These are phyloP conservation scores for Dione juno DNA, from an alignment of 2,888 invertebrate species.

Conservation along the genomic window DNA sequence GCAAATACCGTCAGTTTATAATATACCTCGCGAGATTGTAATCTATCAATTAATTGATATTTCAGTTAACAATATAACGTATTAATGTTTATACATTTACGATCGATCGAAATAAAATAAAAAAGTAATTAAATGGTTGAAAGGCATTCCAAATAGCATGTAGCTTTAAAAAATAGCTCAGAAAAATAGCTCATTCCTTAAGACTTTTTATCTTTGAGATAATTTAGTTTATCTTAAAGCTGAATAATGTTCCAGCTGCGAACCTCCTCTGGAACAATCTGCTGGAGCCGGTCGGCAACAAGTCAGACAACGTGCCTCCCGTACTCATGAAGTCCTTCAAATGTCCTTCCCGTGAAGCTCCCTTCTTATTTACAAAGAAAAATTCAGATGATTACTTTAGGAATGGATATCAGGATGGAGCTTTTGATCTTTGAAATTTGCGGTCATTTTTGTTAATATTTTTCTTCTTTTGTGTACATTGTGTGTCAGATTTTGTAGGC, in stretches of 20 bases:
- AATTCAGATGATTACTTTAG: constrained; percentile 71
- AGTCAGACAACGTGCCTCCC: constrained; percentile 82
- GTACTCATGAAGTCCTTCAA: constrained; percentile 84
- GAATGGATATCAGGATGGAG: constrained; percentile 66
- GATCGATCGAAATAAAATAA: too few species aligned
- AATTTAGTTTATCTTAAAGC: too few species aligned
- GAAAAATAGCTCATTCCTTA: too few species aligned
- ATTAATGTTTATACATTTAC: too few species aligned
- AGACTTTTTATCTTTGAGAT: too few species aligned
- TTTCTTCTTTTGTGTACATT: neutral
- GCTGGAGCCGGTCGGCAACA: constrained; percentile 87
- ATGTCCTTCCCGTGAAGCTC: constrained; percentile 83
- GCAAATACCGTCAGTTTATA: too few species aligned
- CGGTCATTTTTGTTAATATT: neutral
- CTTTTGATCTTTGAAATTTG: constrained; percentile 48
- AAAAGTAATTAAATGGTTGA: too few species aligned
- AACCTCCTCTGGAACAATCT: constrained; percentile 90
- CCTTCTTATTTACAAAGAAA: constrained; percentile 86
- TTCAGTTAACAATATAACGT: too few species aligned
- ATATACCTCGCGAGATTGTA: too few species aligned
- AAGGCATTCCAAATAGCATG: too few species aligned
- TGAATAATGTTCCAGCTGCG: constrained; percentile 82
- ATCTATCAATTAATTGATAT: too few species aligned
- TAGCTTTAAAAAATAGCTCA: too few species aligned
- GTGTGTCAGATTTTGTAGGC: neutral